Evolutionary conservation across 2,113 vertebrate species (phyloP).

Genomic region (Scalopus aquaticus): DNA sequence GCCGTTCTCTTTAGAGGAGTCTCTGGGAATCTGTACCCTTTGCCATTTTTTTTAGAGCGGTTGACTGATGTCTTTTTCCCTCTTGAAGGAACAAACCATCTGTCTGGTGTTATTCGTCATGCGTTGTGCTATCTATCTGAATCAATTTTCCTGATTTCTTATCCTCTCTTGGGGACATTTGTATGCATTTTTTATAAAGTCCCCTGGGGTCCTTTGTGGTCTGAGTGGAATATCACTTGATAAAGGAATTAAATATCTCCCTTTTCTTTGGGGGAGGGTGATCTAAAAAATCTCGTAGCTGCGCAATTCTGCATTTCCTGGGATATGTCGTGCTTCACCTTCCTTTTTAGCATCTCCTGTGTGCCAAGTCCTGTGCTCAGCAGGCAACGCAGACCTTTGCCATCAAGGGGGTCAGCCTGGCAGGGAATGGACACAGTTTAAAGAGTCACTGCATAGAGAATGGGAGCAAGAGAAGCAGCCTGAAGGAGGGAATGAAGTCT

Average conservation of each 20-base stretch:
- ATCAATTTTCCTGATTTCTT: background rate
- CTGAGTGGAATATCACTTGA: background rate
- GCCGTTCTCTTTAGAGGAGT: background rate
- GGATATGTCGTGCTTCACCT: background rate
- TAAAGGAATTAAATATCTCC: background rate
- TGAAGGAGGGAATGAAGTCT: background rate
- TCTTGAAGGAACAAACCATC: background rate
- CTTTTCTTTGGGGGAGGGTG: background rate
- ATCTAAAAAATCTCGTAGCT: background rate
- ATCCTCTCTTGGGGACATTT: background rate
- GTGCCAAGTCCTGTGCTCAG: background rate
- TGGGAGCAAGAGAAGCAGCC: background rate
- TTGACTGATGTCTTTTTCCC: background rate
- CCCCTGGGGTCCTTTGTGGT: background rate
- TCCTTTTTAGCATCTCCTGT: background rate
- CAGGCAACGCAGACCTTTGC: background rate
- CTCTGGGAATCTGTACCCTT: background rate
- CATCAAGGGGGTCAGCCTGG: background rate
- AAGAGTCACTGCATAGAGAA: background rate
- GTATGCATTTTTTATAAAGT: background rate
- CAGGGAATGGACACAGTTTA: background rate
- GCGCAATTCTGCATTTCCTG: background rate
- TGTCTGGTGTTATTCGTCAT: background rate
- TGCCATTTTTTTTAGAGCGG: background rate
- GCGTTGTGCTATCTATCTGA: background rate